Conservation (phyloP, 1,140 invertebrate genomes). For the Philopotamus ludificatus region DNA sequence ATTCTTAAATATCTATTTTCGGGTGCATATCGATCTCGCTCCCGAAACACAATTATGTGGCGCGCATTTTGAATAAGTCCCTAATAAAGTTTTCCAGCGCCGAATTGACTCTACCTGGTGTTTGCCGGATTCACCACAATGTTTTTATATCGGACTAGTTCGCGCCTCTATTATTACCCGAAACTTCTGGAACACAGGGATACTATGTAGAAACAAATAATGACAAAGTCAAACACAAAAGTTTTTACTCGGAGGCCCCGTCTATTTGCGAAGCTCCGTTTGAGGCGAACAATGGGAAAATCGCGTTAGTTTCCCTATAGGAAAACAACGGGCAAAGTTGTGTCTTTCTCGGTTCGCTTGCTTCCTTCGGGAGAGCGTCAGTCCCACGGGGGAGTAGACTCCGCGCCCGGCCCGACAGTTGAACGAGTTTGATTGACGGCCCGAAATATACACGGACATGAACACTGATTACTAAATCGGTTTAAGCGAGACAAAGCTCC, state of each 20-base stretch:
- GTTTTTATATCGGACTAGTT: too few relatives aligned
- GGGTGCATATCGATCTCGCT: too few relatives aligned
- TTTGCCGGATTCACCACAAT: too few relatives aligned
- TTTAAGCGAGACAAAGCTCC: too few relatives aligned
- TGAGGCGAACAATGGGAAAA: conserved; percentile 15
- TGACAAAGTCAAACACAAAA: conserved; percentile 15
- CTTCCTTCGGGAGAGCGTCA: conserved; percentile 1
- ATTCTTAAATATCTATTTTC: too few relatives aligned
- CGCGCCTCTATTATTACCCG: too few relatives aligned
- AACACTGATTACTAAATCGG: too few relatives aligned
- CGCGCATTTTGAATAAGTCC: too few relatives aligned
- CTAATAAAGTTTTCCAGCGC: too few relatives aligned
- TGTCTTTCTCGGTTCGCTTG: conserved; percentile 1
- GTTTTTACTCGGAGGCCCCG: neutral
- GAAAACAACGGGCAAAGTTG: conserved; percentile 8
- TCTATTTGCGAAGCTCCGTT: conserved; percentile 9
- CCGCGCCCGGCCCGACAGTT: neutral
- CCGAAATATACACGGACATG: neutral
- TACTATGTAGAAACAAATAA: neutral
- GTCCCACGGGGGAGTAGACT: neutral
- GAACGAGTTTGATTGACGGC: conserved; percentile 14
- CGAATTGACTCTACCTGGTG: too few relatives aligned
- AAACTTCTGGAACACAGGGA: neutral
- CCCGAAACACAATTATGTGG: too few relatives aligned
- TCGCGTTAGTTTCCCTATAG: conserved; percentile 19